These are phyloP conservation scores for Nysson spinosus DNA, from an alignment of 2,888 invertebrate genomes.

Conservation along the genomic window DNA sequence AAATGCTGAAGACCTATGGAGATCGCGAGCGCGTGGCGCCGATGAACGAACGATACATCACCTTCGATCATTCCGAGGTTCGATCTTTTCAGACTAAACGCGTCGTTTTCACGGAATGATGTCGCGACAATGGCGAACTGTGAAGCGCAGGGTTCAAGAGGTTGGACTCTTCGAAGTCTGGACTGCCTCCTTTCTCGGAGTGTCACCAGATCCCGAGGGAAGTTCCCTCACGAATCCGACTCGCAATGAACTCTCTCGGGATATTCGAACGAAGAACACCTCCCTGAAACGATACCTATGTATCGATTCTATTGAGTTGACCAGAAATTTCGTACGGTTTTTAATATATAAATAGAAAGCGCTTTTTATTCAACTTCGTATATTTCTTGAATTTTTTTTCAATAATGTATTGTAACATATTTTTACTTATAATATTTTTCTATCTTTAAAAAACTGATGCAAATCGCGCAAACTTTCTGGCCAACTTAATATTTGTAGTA, in stretches of 20 bases:
- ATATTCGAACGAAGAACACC: no score
- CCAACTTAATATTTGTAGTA: no score
- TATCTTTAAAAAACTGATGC: no score
- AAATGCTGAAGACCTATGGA: neutral
- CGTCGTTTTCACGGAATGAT: conserved; percentile 52
- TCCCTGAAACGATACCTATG: no score
- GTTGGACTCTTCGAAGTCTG: conserved; percentile 13
- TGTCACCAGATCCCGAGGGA: conserved; percentile 22
- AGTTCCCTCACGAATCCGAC: conserved; percentile 3
- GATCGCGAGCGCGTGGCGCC: conserved; percentile 49
- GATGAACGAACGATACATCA: conserved; percentile 61
- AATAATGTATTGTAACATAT: no score
- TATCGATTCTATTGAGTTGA: no score
- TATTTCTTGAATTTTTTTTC: no score
- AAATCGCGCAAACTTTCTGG: no score
- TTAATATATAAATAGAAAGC: no score
- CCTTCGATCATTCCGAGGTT: conserved; percentile 62
- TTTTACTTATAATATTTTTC: no score
- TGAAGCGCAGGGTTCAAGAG: conserved; percentile 21
- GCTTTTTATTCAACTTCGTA: no score
- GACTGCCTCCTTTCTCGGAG: conserved; percentile 14
- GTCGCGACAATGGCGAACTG: conserved; percentile 33
- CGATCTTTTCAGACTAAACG: conserved; percentile 25
- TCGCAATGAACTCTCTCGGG: conserved; percentile 29
- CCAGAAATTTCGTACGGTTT: no score